These are phyloP conservation scores for Sciurus carolinensis DNA, from an alignment of 2,797 vertebrate species.

Conservation along the genomic window DNA sequence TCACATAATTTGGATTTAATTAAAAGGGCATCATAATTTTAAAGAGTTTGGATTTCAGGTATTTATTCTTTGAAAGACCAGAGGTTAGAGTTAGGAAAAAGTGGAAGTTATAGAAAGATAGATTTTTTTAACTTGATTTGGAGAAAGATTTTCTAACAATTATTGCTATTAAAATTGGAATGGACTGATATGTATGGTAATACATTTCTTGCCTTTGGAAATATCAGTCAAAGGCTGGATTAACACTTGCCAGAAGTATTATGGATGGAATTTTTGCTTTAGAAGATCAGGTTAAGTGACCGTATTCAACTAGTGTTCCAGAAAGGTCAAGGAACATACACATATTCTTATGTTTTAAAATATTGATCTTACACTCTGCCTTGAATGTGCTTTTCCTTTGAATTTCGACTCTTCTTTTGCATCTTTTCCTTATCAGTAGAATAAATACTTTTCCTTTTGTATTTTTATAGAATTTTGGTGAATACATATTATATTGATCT, in stretches of 20 bases:
- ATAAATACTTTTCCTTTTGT: not conserved
- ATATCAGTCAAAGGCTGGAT: not conserved
- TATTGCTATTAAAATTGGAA: not conserved
- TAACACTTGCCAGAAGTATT: not conserved
- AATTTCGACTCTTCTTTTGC: not conserved
- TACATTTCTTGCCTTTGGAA: not conserved
- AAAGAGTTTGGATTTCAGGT: not conserved
- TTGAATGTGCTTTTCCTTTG: not conserved
- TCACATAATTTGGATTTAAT: conserved; percentile 25
- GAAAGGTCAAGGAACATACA: not conserved
- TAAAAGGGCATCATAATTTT: not conserved
- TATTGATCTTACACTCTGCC: not conserved
- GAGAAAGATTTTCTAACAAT: not conserved
- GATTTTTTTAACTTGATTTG: not conserved
- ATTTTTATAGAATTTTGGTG: not conserved
- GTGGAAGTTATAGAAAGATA: not conserved
- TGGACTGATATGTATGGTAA: not conserved
- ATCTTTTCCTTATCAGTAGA: not conserved
- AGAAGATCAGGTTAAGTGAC: not conserved
- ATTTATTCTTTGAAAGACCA: not conserved
- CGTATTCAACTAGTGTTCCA: not conserved
- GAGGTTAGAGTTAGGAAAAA: not conserved
- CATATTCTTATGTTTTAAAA: not conserved
- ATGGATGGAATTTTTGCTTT: not conserved
- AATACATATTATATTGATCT: not conserved